Evolutionary conservation across 2,888 invertebrate species (phyloP).

Genomic region (Hypomecis atomaria): DNA sequence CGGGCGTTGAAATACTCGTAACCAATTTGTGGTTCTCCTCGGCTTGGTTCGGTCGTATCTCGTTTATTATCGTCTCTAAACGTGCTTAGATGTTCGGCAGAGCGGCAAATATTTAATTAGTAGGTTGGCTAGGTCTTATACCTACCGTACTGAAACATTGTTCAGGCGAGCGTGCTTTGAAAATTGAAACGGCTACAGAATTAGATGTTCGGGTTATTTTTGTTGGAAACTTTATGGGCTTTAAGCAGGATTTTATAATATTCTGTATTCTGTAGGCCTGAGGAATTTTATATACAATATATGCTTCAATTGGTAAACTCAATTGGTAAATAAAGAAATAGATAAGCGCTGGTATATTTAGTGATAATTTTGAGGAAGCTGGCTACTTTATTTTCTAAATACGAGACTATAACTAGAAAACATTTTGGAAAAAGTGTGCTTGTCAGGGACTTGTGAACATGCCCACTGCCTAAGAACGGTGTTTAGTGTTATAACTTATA

Average conservation of each 20-base stretch:
- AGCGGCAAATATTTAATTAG: conserved; percentile 72
- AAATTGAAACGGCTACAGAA: conserved; percentile 35
- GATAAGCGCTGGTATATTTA: too few species aligned
- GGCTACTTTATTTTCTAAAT: too few species aligned
- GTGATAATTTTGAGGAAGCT: too few species aligned
- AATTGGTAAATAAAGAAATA: too few species aligned
- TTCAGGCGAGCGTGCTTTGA: conserved; percentile 62
- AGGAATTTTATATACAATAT: too few species aligned
- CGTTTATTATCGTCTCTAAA: conserved; percentile 33
- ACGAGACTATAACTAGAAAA: too few species aligned
- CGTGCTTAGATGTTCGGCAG: conserved; percentile 66
- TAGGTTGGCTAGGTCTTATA: conserved; percentile 65
- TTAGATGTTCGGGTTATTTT: conserved; percentile 35
- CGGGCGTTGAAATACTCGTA: conserved; percentile 1
- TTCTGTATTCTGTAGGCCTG: too few species aligned
- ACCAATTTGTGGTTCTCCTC: conserved; percentile 28
- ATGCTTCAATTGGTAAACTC: too few species aligned
- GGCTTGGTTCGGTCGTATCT: conserved; percentile 22
- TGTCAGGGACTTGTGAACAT: too few species aligned
- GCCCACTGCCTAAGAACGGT: too few species aligned
- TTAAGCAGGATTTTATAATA: neutral
- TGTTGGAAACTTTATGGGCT: conserved; percentile 10
- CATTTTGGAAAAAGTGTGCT: too few species aligned
- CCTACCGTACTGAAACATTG: conserved; percentile 59
- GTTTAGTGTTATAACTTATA: too few species aligned